Conservation (phyloP, 2,888 invertebrate species). For the Nasonia oneida region DNA sequence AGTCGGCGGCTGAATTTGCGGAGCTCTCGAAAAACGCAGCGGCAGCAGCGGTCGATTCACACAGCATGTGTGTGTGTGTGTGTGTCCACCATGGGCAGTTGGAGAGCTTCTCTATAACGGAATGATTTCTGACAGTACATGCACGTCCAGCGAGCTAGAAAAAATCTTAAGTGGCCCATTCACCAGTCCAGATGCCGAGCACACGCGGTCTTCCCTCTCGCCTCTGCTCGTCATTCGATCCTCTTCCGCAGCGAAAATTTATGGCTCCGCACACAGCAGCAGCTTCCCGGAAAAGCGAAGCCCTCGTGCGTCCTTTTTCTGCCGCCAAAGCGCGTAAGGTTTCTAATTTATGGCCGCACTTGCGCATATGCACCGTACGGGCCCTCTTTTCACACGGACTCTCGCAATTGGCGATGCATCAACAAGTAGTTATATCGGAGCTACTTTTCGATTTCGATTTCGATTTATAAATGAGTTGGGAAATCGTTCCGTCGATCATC, state of each 20-base stretch:
- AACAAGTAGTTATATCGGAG: slow-evolving; percentile 51
- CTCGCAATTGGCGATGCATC: slow-evolving; percentile 43
- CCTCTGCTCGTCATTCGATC: slow-evolving; percentile 55
- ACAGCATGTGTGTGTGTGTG: neutral
- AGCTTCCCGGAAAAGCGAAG: slow-evolving; percentile 56
- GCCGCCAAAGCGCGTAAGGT: slow-evolving; percentile 33
- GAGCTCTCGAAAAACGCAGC: slow-evolving; percentile 25
- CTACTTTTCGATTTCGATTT: slow-evolving; percentile 33
- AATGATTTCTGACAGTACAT: slow-evolving; percentile 38
- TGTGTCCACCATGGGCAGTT: slow-evolving; percentile 18
- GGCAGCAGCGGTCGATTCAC: slow-evolving; percentile 19
- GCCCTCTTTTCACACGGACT: slow-evolving; percentile 48
- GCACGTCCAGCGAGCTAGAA: neutral
- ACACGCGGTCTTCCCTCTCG: slow-evolving; percentile 15
- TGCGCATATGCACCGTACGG: slow-evolving; percentile 23
- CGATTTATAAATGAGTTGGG: slow-evolving; percentile 42
- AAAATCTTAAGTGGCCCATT: slow-evolving; percentile 54
- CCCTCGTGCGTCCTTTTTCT: slow-evolving; percentile 28
- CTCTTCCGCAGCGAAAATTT: slow-evolving; percentile 56
- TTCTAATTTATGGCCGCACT: slow-evolving; percentile 60
- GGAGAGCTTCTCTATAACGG: slow-evolving; percentile 34
- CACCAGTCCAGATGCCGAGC: slow-evolving; percentile 43
- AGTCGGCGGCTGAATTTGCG: slow-evolving; percentile 46
- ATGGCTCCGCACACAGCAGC: slow-evolving; percentile 33
- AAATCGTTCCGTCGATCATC: neutral